A percentile compares a stretch with the other conserved stretches of the same genome.
Conservation (phyloP, 2,888 invertebrate species). For the Thyatira batis region DNA sequence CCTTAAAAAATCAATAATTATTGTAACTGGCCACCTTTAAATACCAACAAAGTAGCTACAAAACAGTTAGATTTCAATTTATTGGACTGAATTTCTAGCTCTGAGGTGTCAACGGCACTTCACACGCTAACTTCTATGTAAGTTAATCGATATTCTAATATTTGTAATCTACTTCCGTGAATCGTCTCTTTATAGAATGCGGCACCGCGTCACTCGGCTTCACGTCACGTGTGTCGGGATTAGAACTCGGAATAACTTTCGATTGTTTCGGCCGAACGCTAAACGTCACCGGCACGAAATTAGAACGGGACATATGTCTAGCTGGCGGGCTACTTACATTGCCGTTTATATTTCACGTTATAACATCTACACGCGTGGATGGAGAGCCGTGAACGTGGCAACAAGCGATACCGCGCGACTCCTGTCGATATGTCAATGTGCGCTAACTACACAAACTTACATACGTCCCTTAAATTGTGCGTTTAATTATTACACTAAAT, state of each 20-base stretch:
- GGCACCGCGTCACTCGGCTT: conserved; percentile 59
- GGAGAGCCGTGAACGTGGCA: not conserved
- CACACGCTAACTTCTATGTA: not conserved
- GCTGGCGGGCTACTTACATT: conserved; percentile 48
- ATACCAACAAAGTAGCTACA: too few species aligned
- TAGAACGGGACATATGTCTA: conserved; percentile 66
- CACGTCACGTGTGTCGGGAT: conserved; percentile 65
- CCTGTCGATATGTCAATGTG: conserved; percentile 1
- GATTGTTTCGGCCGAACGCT: conserved; percentile 69
- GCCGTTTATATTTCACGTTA: conserved; percentile 21
- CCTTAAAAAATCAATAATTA: too few species aligned
- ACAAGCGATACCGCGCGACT: not conserved
- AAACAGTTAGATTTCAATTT: too few species aligned
- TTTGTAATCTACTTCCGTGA: conserved; percentile 53
- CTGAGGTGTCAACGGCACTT: not conserved
- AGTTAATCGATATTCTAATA: conserved; percentile 6
- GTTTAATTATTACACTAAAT: too few species aligned
- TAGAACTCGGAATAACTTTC: conserved; percentile 77
- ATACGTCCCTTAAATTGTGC: too few species aligned
- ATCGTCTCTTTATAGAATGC: conserved; percentile 62
- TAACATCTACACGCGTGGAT: conserved; percentile 14
- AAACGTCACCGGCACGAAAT: conserved; percentile 69
- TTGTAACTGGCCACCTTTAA: too few species aligned
- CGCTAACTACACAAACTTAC: too few species aligned
- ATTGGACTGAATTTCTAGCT: not conserved